phyloP scores from a whole-genome alignment of 92 coral and sea anemone genomes.

The Epizoanthus stellaris region DNA sequence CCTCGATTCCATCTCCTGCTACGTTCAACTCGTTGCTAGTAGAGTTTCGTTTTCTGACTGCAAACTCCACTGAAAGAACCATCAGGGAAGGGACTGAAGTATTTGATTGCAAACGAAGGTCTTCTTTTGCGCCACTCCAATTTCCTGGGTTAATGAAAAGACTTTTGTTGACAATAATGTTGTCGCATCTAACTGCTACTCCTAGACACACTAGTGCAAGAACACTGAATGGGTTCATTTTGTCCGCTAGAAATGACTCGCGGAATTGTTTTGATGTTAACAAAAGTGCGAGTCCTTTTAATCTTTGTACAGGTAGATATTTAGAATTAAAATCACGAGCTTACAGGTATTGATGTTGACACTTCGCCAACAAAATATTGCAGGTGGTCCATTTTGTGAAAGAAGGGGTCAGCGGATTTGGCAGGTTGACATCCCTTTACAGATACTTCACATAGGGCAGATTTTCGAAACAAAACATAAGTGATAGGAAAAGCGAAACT shows the following conservation, averaged over 20 bases:
- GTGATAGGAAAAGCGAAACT: no score
- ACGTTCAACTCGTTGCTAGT: neutral
- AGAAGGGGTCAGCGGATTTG: constrained; percentile 5
- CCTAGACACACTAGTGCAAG: constrained; percentile 6
- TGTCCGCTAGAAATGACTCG: neutral
- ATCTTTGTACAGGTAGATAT: constrained; percentile 1
- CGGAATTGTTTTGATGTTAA: neutral
- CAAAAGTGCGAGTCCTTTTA: neutral
- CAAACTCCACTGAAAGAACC: constrained; percentile 38
- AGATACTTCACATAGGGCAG: neutral
- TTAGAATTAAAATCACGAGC: constrained; percentile 21
- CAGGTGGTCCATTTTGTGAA: constrained; percentile 11
- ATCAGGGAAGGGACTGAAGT: constrained; percentile 26
- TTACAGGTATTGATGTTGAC: constrained; percentile 3
- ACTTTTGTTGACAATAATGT: constrained; percentile 7
- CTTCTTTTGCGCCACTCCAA: constrained; percentile 2
- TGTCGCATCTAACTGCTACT: constrained; percentile 11
- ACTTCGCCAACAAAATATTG: neutral
- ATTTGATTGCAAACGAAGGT: constrained; percentile 36
- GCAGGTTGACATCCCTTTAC: neutral
- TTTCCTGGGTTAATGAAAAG: constrained; percentile 14
- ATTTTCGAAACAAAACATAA: neutral
- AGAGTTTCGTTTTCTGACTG: constrained; percentile 25
- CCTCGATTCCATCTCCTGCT: neutral
- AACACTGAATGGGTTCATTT: constrained; percentile 3